phyloP scores from a whole-genome alignment of 1,140 invertebrate genomes.

The Cardiocondyla obscurior region DNA sequence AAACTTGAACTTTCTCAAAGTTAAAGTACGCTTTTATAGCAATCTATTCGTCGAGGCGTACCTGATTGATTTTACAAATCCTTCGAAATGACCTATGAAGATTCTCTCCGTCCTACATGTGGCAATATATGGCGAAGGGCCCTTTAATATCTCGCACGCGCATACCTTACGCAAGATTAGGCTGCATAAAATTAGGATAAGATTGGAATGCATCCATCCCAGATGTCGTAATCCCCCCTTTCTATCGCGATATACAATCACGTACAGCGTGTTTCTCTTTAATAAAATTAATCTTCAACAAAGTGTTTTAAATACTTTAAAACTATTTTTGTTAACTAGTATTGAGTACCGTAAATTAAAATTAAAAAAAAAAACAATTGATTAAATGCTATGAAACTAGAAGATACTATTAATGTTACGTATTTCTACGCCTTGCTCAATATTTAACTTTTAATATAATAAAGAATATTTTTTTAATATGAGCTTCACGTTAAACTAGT shows the following conservation, averaged over 20 bases:
- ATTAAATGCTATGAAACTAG: too few relatives aligned
- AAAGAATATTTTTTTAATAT: neutral
- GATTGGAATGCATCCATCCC: slow-evolving; percentile 59
- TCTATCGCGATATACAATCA: slow-evolving; percentile 16
- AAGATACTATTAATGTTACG: too few relatives aligned
- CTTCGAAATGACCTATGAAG: slow-evolving; percentile 22
- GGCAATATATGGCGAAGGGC: neutral
- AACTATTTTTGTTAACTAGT: neutral
- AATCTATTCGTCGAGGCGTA: slow-evolving; percentile 39
- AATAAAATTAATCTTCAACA: slow-evolving; percentile 1
- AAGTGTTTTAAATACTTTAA: neutral
- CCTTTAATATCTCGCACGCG: slow-evolving; percentile 21
- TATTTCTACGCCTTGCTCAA: neutral
- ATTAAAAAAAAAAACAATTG: too few relatives aligned
- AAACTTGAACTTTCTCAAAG: slow-evolving; percentile 42
- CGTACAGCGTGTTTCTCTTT: neutral
- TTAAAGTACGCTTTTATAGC: slow-evolving; percentile 1
- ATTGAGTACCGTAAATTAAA: too few relatives aligned
- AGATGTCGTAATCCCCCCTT: neutral
- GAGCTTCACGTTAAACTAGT: neutral
- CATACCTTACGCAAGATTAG: slow-evolving; percentile 63
- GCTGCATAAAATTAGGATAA: slow-evolving; percentile 70
- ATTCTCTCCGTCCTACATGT: slow-evolving; percentile 21
- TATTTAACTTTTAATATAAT: neutral
- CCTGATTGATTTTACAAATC: slow-evolving; percentile 69